Evolutionary conservation across 1,140 invertebrate genomes (phyloP), one percentile per base, ranked within the genome.

Genomic region (Saccostrea echinata): DNA sequence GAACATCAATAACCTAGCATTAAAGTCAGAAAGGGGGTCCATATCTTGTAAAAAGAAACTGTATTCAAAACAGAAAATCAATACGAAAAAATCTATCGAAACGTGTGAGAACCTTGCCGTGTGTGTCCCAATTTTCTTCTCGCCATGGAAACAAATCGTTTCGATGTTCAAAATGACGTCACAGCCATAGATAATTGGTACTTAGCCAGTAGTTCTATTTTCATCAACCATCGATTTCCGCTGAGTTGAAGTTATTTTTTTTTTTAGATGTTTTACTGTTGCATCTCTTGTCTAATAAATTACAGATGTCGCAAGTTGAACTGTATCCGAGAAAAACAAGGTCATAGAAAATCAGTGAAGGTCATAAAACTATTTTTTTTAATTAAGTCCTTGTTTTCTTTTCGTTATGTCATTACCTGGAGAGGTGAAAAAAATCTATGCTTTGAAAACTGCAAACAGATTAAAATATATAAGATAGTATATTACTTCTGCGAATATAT

Each of bases 61-160:
- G 53, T 87, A 53, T 83, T 76, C 55, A 82, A 57, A 53, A 83
- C 71, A 83, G 86, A 82, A 87, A 87, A 82, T 82, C 76, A 87
- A 84, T 84, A 51, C 13, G 55, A 55, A 84, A 89, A 89, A 86
- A 86, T 89, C 85, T 85, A 86, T 88, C 81, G 76, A 82, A 83
- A 82, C 64, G 52, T 87, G 86, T 82, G 80, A 84, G n/a, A 84
- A 82, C 86, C 76, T 52, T 30, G 33, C 51, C 86, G 86, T 51
- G 55, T 83, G 76, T 83, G 86, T 68, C 80, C 76, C 57, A 81
- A 71, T 87, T 87, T 76, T 76, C 55, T 85, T 81, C 88, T 71
- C 68, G 51, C 88, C 88, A 89, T 89, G 88, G 88, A 85, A 89
- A 89, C 88, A 84, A 84, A 89, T 76, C 83, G 87, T 81, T 43